Evolutionary conservation across 2,888 invertebrate species (phyloP), one percentile per base, ranked within the genome.

Genomic region (Metalampra italica): DNA sequence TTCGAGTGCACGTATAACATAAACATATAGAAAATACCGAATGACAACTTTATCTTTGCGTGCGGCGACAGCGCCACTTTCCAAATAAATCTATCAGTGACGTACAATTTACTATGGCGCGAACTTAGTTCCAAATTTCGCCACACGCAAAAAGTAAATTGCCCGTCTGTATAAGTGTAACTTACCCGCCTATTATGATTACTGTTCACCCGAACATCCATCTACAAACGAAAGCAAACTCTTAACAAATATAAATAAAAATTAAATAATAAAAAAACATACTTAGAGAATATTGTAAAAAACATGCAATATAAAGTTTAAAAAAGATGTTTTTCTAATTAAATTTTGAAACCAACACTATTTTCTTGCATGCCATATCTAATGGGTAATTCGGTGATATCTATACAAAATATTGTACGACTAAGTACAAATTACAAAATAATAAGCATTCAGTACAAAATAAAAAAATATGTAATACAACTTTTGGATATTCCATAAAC

Each of bases 131-230:
- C 2, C 22, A 22, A 3, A 22, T 22, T 22, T 22, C 22, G 44
- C 15, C 36, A 47, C 49, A 51, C 53, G 54, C 54, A 15, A 14
- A 44, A 29, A 60, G 59, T 66, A 43, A 66, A n/a, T 46, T 22
- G 22, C 5, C 55, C 49, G 56, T 52, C 58, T 63, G 65, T 67
- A 70, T 62, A 68, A 66, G 70, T 22, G 69, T 64, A 72, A 90
- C 90, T 90, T 78, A 90, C 90, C 90, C 90, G 87, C 86, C 90
- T 90, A 89, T 78, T 87, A 82, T 88, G 90, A 86, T 82, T 90
- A 90, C 77, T 90, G 89, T 84, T 90, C 86, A 85, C 84, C 82
- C 90, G 86, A 69, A 80, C 89, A 88, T 90, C 90, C 89, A 90
- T 90, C 90, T 90, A 90, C 86, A 89, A 90, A 90, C 77, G 82